These are phyloP conservation scores for Pterocles burchelli DNA, from an alignment of 2,113 vertebrate species.

Conservation along the genomic window DNA sequence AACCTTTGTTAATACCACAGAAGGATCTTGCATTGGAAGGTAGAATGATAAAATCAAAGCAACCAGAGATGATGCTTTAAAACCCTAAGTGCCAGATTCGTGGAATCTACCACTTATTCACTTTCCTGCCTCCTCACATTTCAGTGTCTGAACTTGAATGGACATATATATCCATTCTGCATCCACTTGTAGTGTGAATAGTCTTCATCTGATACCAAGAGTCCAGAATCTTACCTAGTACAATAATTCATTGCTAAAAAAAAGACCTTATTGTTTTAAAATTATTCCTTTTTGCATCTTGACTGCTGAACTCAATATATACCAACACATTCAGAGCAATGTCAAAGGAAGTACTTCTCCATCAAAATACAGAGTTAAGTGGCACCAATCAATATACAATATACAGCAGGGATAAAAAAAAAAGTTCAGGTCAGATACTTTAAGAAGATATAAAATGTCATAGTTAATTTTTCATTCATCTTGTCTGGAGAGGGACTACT, in stretches of 20 bases:
- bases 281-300: neutral
- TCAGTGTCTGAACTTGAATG: neutral
- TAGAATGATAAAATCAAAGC: neutral
- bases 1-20: neutral
- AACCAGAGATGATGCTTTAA: neutral
- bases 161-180: neutral
- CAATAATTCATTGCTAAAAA: neutral
- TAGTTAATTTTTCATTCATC: constrained; percentile 47
- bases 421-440: constrained; percentile 19
- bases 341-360: neutral
- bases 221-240: neutral
- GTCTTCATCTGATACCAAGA: neutral
- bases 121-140: neutral
- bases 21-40: neutral
- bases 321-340: neutral
- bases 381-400: constrained; percentile 41
- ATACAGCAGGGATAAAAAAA: neutral
- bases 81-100: neutral
- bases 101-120: neutral
- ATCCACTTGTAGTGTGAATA: neutral
- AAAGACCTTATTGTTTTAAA: neutral
- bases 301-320: neutral
- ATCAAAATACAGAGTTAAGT: constrained; percentile 33
- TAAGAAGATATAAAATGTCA: constrained; percentile 42
- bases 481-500: neutral